These are phyloP conservation scores for Pristionchus fissidentatus DNA, from an alignment of 2,888 invertebrate genomes.

Conservation along the genomic window DNA sequence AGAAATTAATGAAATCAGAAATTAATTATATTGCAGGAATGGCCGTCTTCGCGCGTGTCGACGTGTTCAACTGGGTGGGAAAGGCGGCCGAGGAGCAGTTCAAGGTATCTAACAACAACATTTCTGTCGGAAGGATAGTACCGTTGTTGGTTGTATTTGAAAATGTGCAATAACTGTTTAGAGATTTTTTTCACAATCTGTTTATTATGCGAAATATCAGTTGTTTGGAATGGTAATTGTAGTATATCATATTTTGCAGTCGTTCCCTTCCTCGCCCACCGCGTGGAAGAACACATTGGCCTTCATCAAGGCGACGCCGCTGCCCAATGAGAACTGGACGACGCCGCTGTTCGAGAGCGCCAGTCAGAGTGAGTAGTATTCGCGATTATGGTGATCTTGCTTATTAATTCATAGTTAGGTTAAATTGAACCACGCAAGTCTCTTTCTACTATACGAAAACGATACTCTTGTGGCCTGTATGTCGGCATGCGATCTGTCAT, in stretches of 20 bases:
- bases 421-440: no score
- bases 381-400: neutral
- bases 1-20: neutral
- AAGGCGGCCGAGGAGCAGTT: slow-evolving; percentile 35
- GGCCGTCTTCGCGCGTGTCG: slow-evolving; percentile 38
- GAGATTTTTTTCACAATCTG: neutral
- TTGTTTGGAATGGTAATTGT: neutral
- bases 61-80: slow-evolving; percentile 38
- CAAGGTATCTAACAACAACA: neutral
- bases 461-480: no score
- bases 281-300: slow-evolving; percentile 44
- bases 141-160: neutral
- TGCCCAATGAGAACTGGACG: slow-evolving; percentile 25
- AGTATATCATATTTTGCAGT: neutral
- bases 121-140: no score
- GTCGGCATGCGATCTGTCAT: no score
- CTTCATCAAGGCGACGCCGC: slow-evolving; percentile 40
- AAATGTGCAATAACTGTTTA: neutral
- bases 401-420: no score
- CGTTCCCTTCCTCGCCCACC: slow-evolving; percentile 9
- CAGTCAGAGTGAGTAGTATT: slow-evolving; percentile 17
- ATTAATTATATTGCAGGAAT: neutral
- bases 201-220: neutral
- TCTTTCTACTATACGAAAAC: no score
- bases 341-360: slow-evolving; percentile 12